Percentiles rank a stretch among this genome's conserved stretches.
These are phyloP conservation scores for Aspidiotus destructor DNA, from an alignment of 2,888 invertebrate genomes.

Conservation along the genomic window DNA sequence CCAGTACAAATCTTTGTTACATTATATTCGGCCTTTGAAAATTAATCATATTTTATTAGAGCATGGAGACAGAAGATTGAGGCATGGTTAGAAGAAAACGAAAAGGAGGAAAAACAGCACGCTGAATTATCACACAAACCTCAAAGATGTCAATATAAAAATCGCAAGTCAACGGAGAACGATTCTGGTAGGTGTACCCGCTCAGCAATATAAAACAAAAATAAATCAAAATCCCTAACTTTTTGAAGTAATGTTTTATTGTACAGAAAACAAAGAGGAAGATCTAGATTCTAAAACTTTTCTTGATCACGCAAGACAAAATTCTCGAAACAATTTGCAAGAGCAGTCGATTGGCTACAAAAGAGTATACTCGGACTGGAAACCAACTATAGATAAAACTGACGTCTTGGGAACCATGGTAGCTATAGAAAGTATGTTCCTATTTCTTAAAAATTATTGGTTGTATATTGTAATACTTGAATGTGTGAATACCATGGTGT, in stretches of 20 bases:
- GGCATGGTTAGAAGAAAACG: slow-evolving; percentile 80
- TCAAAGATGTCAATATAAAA: slow-evolving; percentile 54
- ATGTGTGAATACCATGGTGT: too few relatives aligned
- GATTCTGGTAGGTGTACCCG: slow-evolving; percentile 56
- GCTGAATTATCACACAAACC: slow-evolving; percentile 57
- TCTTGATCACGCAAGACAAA: background rate
- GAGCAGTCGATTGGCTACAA: slow-evolving; percentile 44
- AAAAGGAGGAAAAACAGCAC: slow-evolving; percentile 64
- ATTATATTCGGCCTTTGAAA: background rate
- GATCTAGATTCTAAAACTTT: slow-evolving; percentile 6
- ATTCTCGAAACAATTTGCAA: slow-evolving; percentile 10
- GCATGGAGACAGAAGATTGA: slow-evolving; percentile 86
- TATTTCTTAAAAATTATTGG: too few relatives aligned
- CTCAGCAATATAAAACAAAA: background rate
- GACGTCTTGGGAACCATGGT: slow-evolving; percentile 78
- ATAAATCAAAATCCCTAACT: background rate
- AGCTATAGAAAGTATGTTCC: slow-evolving; percentile 63
- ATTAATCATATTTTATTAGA: slow-evolving; percentile 42
- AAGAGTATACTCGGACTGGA: slow-evolving; percentile 66
- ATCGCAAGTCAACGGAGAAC: slow-evolving; percentile 70
- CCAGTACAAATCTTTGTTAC: background rate
- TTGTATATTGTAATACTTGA: too few relatives aligned
- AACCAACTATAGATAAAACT: slow-evolving; percentile 68
- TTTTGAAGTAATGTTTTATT: background rate
- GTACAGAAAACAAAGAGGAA: slow-evolving; percentile 17